These are phyloP conservation scores for Aphodius sticticus DNA, from an alignment of 2,888 invertebrate species.

Conservation along the genomic window DNA sequence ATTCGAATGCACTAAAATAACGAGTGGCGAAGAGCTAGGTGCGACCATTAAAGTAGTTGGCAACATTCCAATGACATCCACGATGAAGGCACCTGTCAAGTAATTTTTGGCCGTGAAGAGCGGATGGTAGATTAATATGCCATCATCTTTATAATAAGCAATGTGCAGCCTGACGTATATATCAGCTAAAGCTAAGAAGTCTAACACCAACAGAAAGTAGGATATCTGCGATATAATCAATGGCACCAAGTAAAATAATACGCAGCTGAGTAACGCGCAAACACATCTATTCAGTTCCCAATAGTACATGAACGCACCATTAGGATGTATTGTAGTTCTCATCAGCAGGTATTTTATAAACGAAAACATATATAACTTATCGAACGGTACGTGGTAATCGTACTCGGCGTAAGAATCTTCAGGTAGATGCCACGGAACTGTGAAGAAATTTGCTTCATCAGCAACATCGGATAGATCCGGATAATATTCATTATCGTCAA, in stretches of 20 bases:
- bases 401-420: conserved; percentile 38
- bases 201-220: conserved; percentile 45
- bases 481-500: not conserved
- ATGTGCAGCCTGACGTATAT: conserved; percentile 62
- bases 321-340: conserved; percentile 39
- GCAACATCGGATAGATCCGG: not conserved
- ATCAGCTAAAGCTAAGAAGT: conserved; percentile 54
- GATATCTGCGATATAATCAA: conserved; percentile 5
- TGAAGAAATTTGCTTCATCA: not conserved
- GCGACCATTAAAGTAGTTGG: conserved; percentile 54
- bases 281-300: conserved; percentile 40
- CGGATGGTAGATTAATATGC: conserved; percentile 62
- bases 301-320: conserved; percentile 37
- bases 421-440: conserved; percentile 12
- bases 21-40: too few species aligned
- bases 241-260: conserved; percentile 30
- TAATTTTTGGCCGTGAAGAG: conserved; percentile 59
- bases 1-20: conserved; percentile 31
- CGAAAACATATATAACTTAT: conserved; percentile 35
- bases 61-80: conserved; percentile 60
- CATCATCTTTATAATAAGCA: conserved; percentile 61
- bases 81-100: conserved; percentile 58
- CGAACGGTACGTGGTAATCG: conserved; percentile 44
- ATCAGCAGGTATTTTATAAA: conserved; percentile 40
- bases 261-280: conserved; percentile 35